Evolutionary conservation across 2,113 vertebrate species (phyloP).

Genomic region (Anseranas semipalmata): DNA sequence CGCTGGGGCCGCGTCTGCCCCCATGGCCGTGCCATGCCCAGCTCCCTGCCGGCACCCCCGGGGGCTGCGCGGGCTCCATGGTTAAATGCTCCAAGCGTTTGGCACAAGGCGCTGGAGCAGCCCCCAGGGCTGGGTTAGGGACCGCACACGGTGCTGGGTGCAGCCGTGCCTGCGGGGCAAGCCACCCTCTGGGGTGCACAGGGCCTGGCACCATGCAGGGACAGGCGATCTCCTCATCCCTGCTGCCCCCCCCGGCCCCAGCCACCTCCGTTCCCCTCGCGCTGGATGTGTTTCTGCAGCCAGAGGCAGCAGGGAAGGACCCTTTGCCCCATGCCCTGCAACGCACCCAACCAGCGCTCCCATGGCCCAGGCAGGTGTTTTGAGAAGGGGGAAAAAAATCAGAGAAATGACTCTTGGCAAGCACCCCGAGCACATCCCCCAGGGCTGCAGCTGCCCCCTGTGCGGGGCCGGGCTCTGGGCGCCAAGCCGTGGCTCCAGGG

Average conservation of each 20-base stretch:
- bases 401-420: not conserved
- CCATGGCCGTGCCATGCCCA: not conserved
- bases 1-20: not conserved
- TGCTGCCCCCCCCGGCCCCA: fast-evolving
- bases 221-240: fast-evolving
- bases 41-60: not conserved
- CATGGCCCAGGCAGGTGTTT: not conserved
- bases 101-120: not conserved
- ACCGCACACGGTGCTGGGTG: not conserved
- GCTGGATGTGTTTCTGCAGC: not conserved
- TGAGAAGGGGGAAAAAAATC: not conserved
- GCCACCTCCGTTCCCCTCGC: not conserved
- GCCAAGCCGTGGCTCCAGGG: fast-evolving
- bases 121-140: not conserved
- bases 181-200: fast-evolving
- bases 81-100: not conserved
- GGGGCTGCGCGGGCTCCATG: not conserved
- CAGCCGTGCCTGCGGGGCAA: fast-evolving
- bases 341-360: not conserved
- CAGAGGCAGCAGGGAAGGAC: not conserved
- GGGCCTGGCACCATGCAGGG: fast-evolving
- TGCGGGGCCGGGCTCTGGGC: not conserved
- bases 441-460: not conserved
- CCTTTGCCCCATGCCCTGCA: not conserved
- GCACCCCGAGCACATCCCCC: fast-evolving